These are phyloP conservation scores for Channallabes apus DNA, from an alignment of 2,797 vertebrate species.

Conservation along the genomic window DNA sequence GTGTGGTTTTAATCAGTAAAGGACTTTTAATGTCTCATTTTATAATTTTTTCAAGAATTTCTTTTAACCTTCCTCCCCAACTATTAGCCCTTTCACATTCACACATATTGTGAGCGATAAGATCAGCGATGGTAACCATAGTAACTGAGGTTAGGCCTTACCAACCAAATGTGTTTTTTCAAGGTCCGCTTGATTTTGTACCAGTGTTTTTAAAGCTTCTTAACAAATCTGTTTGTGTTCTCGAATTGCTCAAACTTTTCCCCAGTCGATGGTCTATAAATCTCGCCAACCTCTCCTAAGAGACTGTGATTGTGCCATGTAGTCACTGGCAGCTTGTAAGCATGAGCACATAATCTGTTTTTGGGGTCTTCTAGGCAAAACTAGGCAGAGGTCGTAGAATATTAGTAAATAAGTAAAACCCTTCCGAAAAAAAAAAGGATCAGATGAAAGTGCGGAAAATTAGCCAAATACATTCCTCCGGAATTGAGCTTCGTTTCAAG, in stretches of 20 bases:
- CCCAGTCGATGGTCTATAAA: slow-evolving; percentile 33
- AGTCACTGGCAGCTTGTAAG: background rate
- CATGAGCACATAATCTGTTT: background rate
- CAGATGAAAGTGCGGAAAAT: background rate
- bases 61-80: background rate
- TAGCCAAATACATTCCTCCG: background rate
- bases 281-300: slow-evolving; percentile 28
- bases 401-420: background rate
- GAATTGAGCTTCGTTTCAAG: background rate
- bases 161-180: slow-evolving; percentile 40
- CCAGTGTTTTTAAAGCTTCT: slow-evolving; percentile 38
- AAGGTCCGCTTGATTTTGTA: slow-evolving; percentile 25
- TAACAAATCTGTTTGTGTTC: slow-evolving; percentile 51
- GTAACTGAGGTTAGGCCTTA: slow-evolving; percentile 27
- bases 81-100: background rate
- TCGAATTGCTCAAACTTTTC: slow-evolving; percentile 45
- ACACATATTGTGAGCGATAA: background rate
- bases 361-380: background rate
- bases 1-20: background rate
- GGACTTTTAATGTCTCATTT: background rate
- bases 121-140: background rate
- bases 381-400: background rate
- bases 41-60: too few species aligned
- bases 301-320: slow-evolving; percentile 31
- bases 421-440: background rate